Percentiles rank a stretch among this genome's conserved stretches.
phyloP scores from a whole-genome alignment of 1,140 invertebrate species.

The Andrena cerasifolii region DNA sequence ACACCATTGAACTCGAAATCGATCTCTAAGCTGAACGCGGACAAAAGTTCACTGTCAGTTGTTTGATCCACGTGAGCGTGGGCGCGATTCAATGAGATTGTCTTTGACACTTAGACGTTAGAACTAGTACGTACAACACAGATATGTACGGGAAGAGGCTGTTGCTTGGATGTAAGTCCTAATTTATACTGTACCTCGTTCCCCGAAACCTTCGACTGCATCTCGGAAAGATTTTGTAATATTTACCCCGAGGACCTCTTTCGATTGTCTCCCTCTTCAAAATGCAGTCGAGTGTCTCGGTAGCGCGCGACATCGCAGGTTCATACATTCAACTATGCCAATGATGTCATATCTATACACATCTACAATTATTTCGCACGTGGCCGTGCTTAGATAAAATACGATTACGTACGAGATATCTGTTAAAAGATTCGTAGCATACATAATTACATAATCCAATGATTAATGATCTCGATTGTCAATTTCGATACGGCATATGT shows the following conservation, averaged over 20 bases:
- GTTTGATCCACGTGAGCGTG: slow-evolving; percentile 41
- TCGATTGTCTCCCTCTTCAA: slow-evolving; percentile 11
- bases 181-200: slow-evolving; percentile 33
- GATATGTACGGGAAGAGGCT: slow-evolving; percentile 73
- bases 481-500: slow-evolving; percentile 62
- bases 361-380: slow-evolving; percentile 47
- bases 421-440: slow-evolving; percentile 47
- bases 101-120: slow-evolving; percentile 65
- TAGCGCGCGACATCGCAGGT: slow-evolving; percentile 35
- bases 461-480: slow-evolving; percentile 71
- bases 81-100: slow-evolving; percentile 62
- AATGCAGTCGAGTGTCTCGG: slow-evolving; percentile 14
- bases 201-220: background rate
- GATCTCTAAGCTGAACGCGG: background rate
- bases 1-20: background rate
- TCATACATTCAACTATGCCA: slow-evolving; percentile 50
- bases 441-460: too few relatives aligned
- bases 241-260: too few relatives aligned
- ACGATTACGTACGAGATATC: slow-evolving; percentile 51
- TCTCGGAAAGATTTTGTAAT: background rate
- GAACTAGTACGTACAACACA: slow-evolving; percentile 65
- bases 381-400: slow-evolving; percentile 37
- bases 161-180: slow-evolving; percentile 62
- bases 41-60: background rate
- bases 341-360: slow-evolving; percentile 32